phyloP scores from a whole-genome alignment of 2,797 vertebrate genomes.

The Enteromius thamalakanensis region DNA sequence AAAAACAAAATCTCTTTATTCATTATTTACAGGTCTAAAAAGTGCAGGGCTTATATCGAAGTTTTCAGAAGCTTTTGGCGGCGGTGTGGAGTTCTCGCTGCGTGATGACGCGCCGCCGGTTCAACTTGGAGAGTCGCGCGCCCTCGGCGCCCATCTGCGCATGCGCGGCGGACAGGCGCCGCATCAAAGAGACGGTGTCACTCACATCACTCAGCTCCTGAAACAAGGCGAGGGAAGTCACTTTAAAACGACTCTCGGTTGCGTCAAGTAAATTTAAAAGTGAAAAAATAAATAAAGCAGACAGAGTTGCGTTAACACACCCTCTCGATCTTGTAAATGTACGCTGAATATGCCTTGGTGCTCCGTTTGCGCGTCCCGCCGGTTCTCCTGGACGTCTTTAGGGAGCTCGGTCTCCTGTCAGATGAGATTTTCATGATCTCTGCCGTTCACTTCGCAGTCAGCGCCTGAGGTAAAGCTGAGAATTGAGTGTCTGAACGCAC shows the following conservation, averaged over 20 bases:
- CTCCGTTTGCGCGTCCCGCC: slow-evolving; percentile 2
- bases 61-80: slow-evolving; percentile 4
- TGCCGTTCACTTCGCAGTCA: not conserved
- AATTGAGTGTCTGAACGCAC: not conserved
- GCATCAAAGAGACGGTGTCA: slow-evolving; percentile 30
- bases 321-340: slow-evolving; percentile 59
- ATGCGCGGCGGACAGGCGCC: not conserved
- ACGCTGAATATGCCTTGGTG: slow-evolving; percentile 16
- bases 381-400: not conserved
- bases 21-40: not conserved
- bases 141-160: slow-evolving; percentile 53
- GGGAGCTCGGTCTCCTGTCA: not conserved
- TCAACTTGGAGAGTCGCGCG: slow-evolving; percentile 56
- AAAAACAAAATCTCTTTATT: slow-evolving; percentile 11
- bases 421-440: slow-evolving; percentile 51
- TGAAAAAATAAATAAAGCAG: not conserved
- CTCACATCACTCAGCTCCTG: slow-evolving; percentile 29
- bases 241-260: not conserved
- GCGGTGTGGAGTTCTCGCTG: slow-evolving; percentile 47
- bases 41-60: not conserved
- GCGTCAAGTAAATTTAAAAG: not conserved
- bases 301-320: slow-evolving; percentile 2
- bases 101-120: slow-evolving; percentile 55
- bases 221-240: not conserved
- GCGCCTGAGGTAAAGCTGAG: not conserved